These are phyloP conservation scores for Dexiosoma caninum DNA, from an alignment of 2,888 invertebrate genomes.

Conservation along the genomic window DNA sequence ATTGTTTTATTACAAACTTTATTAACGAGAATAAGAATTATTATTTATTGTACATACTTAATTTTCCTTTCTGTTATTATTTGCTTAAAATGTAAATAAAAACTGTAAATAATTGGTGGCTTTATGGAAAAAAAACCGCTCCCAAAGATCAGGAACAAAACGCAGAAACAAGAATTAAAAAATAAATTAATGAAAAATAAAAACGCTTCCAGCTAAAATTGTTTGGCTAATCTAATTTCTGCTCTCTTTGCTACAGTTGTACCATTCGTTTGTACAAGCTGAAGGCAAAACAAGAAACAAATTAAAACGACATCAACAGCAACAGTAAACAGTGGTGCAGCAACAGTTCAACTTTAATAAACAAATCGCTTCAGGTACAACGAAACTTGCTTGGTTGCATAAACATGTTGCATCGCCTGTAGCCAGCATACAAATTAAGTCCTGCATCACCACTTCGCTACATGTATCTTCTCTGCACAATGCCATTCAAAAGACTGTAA, in stretches of 20 bases:
- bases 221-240: conserved; percentile 58
- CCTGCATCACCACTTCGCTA: too few relatives aligned
- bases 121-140: neutral
- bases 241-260: conserved; percentile 24
- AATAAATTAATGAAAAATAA: conserved; percentile 41
- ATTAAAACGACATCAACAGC: conserved; percentile 51
- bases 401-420: too few relatives aligned
- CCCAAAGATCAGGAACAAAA: neutral
- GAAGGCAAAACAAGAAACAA: conserved; percentile 47
- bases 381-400: too few relatives aligned
- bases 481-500: too few relatives aligned
- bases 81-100: conserved; percentile 53
- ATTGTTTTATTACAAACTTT: neutral
- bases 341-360: too few relatives aligned
- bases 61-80: conserved; percentile 22
- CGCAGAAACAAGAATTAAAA: neutral
- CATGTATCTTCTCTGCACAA: too few relatives aligned
- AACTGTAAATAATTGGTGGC: conserved; percentile 34
- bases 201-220: conserved; percentile 41
- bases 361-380: too few relatives aligned
- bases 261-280: conserved; percentile 11
- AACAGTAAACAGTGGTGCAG: neutral
- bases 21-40: conserved; percentile 13
- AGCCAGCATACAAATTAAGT: too few relatives aligned
- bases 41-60: conserved; percentile 31